These are phyloP conservation scores for Aradophagus sp. DNA, from an alignment of 1,140 invertebrate species.

Conservation along the genomic window DNA sequence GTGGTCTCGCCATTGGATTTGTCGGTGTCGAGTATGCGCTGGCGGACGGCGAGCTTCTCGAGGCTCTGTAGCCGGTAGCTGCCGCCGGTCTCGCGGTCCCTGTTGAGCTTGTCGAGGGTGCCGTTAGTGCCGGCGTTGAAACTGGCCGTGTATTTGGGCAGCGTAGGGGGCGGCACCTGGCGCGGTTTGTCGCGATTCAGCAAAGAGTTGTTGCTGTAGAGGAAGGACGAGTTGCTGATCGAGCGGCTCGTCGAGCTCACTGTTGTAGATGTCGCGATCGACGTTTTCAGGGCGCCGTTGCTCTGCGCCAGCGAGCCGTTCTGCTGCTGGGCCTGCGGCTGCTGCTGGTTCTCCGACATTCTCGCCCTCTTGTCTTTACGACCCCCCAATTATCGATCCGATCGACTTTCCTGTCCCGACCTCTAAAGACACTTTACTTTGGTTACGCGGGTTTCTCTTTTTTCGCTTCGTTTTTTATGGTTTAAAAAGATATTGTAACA, in stretches of 20 bases:
- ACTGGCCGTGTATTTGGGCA: conserved; percentile 80
- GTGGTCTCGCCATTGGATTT: conserved; percentile 69
- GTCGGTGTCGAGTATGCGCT: conserved; percentile 79
- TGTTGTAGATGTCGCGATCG: conserved; percentile 58
- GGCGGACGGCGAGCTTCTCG: conserved; percentile 81
- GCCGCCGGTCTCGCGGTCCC: conserved; percentile 77
- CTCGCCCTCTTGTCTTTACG: too few relatives aligned
- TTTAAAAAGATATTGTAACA: too few relatives aligned
- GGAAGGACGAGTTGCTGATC: conserved; percentile 69
- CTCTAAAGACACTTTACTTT: too few relatives aligned
- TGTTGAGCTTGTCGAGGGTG: conserved; percentile 72
- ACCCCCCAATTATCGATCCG: too few relatives aligned
- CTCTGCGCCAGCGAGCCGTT: conserved; percentile 68
- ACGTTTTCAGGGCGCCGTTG: conserved; percentile 67
- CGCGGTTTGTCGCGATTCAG: conserved; percentile 68
- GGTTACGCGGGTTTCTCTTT: too few relatives aligned
- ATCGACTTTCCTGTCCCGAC: too few relatives aligned
- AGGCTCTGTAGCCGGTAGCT: conserved; percentile 82
- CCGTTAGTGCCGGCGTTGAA: conserved; percentile 76
- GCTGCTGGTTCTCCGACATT: too few relatives aligned
- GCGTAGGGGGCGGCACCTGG: conserved; percentile 79
- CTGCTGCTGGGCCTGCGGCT: conserved; percentile 69
- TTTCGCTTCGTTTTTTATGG: too few relatives aligned
- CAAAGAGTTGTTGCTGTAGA: conserved; percentile 73
- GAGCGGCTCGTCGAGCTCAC: conserved; percentile 50